A percentile compares a stretch with the other conserved stretches of the same genome.
phyloP scores from a whole-genome alignment of 2,888 invertebrate species.

The Myopa testacea region DNA sequence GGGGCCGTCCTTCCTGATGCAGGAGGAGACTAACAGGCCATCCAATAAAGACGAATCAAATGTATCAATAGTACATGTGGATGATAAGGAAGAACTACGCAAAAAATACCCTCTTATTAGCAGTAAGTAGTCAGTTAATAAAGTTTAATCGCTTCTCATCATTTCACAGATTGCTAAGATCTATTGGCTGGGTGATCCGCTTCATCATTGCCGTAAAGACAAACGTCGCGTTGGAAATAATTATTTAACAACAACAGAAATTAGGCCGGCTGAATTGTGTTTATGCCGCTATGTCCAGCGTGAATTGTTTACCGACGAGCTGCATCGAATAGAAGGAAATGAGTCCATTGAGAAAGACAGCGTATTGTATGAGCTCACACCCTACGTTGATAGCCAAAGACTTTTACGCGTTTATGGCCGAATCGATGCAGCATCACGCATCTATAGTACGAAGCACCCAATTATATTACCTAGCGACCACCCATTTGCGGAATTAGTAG shows the following conservation, averaged over 20 bases:
- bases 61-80: background rate
- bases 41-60: background rate
- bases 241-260: conserved; percentile 19
- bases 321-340: conserved; percentile 7
- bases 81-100: background rate
- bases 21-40: conserved; percentile 20
- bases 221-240: no score
- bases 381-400: conserved; percentile 35
- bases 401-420: conserved; percentile 30
- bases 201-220: background rate
- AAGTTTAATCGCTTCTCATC: background rate
- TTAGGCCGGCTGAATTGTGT: conserved; percentile 15
- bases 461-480: conserved; percentile 35
- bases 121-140: background rate
- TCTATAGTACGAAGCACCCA: conserved; percentile 23
- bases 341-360: conserved; percentile 3
- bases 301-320: conserved; percentile 28
- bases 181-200: conserved; percentile 25
- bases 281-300: conserved; percentile 32
- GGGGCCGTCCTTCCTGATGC: conserved; percentile 39
- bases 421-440: conserved; percentile 34
- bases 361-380: conserved; percentile 24
- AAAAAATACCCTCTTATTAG: conserved; percentile 9
- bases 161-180: conserved; percentile 27
- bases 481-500: conserved; percentile 18